These are phyloP conservation scores for Tragelaphus scriptus DNA, from an alignment of 2,113 vertebrate genomes.

Conservation along the genomic window DNA sequence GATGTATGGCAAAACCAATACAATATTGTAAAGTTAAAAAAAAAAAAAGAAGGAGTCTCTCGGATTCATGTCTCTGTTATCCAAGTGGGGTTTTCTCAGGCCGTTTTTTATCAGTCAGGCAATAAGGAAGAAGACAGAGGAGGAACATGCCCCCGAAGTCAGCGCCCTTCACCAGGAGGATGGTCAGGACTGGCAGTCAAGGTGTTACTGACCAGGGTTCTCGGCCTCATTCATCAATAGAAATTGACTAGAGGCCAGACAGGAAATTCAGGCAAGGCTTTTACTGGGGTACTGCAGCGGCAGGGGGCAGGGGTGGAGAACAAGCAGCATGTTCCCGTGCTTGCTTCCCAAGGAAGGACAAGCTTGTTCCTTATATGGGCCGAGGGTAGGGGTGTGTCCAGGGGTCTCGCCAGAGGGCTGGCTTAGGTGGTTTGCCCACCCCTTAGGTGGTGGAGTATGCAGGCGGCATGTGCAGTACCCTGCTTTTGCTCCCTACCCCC, in stretches of 20 bases:
- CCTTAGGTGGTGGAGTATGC: not conserved
- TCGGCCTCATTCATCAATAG: not conserved
- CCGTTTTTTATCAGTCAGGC: not conserved
- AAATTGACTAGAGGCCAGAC: not conserved
- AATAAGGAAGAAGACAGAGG: not conserved
- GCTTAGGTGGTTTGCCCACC: not conserved
- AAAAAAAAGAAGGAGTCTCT: not conserved
- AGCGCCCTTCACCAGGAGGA: not conserved
- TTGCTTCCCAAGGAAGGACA: not conserved
- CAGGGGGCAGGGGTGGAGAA: not conserved
- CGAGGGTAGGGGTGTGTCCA: not conserved
- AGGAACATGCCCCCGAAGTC: not conserved
- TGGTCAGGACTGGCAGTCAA: not conserved
- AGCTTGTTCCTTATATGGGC: not conserved
- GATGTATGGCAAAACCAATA: too few species aligned
- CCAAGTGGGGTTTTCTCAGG: not conserved
- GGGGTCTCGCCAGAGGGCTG: not conserved
- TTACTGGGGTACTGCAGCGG: not conserved
- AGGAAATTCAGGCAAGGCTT: not conserved
- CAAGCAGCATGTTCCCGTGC: not conserved
- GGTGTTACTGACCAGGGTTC: not conserved
- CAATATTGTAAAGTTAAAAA: too few species aligned
- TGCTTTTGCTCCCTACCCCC: not conserved
- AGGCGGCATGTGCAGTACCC: not conserved
- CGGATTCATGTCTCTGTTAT: not conserved